Base-by-base conservation (phyloP, 2,113 vertebrate species). In the Cyprinodon variegatus region DNA sequence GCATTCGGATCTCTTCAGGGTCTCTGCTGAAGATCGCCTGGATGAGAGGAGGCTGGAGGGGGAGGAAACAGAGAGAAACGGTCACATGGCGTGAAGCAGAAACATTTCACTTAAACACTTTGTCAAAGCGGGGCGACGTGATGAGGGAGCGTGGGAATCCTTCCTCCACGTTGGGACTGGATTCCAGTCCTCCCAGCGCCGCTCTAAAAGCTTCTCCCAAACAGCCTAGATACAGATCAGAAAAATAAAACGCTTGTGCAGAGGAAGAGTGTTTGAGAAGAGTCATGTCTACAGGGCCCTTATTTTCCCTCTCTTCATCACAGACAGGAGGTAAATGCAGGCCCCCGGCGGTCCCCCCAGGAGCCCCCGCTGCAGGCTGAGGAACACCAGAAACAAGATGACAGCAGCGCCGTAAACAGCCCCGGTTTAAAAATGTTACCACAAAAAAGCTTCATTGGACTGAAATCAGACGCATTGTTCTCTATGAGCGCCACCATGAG, bases 21-120 rank as follows among this genome's bases (percentile, higher is more conserved):
- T 99, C 97, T 8, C 97, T 97, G 0, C 95, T 97, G 92, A 99
- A 99, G 90, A 99, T 98, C 0, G 98, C 98, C 77, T 99, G 97
- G 90, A 99, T 94, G 90, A 99, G 95, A 3, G 96, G 96, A n/a
- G 98, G 96, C 98, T 99, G 92, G 38, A 81, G 89, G 74, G 11
- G 15, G n/a, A 8, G 50, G 65, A 45, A 15, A 36, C 4, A 38
- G 38, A 48, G 11, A 48, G 15, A n/a, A 9, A 40, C 11, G 13
- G 63, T 70, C 68, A 72, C 48, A 46, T 72, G 68, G 85, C 36
- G 14, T 41, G 38, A 73, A n/a, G 29, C 38, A 37, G 6, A n/a
- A 65, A 74, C 38, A 41, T 57, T 6, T 50, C 7, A 50, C n/a
- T 41, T 15, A 68, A 61, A 70, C 38, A 17, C 14, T 40, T 46